Conservation (phyloP, 2,888 invertebrate species). For the Folsomia manolachei region DNA sequence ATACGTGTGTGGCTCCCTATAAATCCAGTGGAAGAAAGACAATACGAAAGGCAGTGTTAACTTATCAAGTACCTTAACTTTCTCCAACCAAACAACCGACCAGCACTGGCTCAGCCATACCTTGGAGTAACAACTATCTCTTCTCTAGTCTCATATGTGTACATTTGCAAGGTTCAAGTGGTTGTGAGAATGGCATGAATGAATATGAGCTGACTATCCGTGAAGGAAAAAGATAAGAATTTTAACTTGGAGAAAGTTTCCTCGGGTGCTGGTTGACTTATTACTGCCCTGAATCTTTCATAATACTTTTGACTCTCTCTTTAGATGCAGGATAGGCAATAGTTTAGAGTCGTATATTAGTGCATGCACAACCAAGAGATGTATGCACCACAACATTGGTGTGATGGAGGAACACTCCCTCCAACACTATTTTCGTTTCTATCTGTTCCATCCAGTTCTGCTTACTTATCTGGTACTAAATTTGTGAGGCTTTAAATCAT, state of each 20-base stretch:
- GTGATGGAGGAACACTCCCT: not conserved
- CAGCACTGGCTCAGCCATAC: too few relatives aligned
- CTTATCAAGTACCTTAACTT: too few relatives aligned
- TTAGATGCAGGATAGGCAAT: not conserved
- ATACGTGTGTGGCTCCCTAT: too few relatives aligned
- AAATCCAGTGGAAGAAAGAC: too few relatives aligned
- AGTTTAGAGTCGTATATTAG: not conserved
- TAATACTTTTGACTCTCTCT: slow-evolving; percentile 9
- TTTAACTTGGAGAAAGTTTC: not conserved
- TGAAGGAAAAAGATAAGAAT: slow-evolving; percentile 7
- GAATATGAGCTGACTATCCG: not conserved
- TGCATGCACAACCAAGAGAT: not conserved
- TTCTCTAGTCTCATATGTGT: not conserved
- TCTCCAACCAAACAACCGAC: too few relatives aligned
- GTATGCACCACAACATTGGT: not conserved
- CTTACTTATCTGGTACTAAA: not conserved
- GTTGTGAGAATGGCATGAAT: not conserved
- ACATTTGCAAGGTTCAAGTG: not conserved
- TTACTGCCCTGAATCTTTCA: slow-evolving; percentile 21
- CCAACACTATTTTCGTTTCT: too few relatives aligned
- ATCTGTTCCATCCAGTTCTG: not conserved
- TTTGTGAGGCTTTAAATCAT: not conserved
- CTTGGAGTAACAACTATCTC: not conserved
- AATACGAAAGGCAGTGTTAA: too few relatives aligned
- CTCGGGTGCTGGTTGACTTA: slow-evolving; percentile 10